Evolutionary conservation across 2,797 vertebrate species (phyloP), one percentile per base, ranked within the genome.

Genomic region (Otolemur crassicaudatus): DNA sequence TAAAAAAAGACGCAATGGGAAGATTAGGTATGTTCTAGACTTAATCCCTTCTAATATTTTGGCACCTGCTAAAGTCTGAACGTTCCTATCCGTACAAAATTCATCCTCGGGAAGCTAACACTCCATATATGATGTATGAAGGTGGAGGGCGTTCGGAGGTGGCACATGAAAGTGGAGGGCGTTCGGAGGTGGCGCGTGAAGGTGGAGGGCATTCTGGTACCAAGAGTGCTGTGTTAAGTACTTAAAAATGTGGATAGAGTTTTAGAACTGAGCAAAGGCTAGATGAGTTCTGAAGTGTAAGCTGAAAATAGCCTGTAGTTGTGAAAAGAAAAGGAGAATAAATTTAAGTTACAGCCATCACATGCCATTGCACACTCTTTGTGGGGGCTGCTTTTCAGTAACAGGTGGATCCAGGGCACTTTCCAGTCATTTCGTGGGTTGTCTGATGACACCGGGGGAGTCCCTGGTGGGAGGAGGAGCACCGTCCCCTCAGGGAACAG

Each of bases 381-480:
- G 25, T 58, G 61, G 22, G 46, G 49, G 3, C 63, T 75, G 2
- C 46, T 88, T 81, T 72, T 58, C 31, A 75, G 31, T 5, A 37
- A 7, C 7, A 61, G 72, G 0, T 17, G 13, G 40, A 25, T 34
- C 31, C 25, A 53, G 80, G 4, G 12, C 49, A 80, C 3, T 11
- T 13, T 7, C 31, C 65, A 13, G 3, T 53, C n/a, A 14, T n/a
- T 13, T 17, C 19, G 5, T 13, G 5, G 4, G 9, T 27, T 22
- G 9, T 14, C 53, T 37, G 20, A 37, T 3, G 37, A 23, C 61
- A 31, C 20, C 11, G 19, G 8, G 67, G 37, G 61, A 67, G 46
- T 6, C 9, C 6, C 0, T 1, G 19, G 58, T n/a, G 23, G 43
- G 23, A 49, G 2, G 5, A 29, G 8, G 37, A 22, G 7, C 1